Evolutionary conservation across 2,113 vertebrate species (phyloP).

Genomic region (Anoura caudifer): DNA sequence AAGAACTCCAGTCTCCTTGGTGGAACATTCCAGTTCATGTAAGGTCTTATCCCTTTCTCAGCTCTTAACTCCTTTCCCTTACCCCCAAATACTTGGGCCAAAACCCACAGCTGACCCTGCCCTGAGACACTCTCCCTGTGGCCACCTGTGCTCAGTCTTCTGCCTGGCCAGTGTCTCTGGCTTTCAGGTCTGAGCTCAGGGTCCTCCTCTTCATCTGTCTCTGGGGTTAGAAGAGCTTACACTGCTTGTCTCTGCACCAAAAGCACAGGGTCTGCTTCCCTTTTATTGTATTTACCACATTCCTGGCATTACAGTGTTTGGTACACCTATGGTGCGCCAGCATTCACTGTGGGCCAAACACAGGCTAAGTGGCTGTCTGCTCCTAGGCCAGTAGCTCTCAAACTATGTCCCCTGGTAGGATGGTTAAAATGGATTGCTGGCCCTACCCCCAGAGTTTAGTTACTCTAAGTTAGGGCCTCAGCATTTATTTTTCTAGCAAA

Average conservation of each 20-base stretch:
- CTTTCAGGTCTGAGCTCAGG: not conserved
- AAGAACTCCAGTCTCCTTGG: not conserved
- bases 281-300: not conserved
- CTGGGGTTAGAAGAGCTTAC: not conserved
- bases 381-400: not conserved
- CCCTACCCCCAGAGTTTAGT: not conserved
- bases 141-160: not conserved
- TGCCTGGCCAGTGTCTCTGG: not conserved
- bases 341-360: not conserved
- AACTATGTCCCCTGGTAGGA: not conserved
- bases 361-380: not conserved
- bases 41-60: not conserved
- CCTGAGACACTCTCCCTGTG: not conserved
- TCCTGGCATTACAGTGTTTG: not conserved
- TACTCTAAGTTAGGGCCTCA: not conserved
- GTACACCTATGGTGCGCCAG: not conserved
- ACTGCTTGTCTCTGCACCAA: not conserved
- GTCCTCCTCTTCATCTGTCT: not conserved
- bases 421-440: not conserved
- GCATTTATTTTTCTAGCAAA: not conserved
- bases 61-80: not conserved
- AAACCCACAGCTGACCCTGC: not conserved
- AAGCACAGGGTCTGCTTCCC: not conserved
- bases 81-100: not conserved
- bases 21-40: not conserved